A percentile compares a stretch with the other conserved stretches of the same genome.
Evolutionary conservation across 1,140 invertebrate species (phyloP).

Genomic region (honey bee (Apis mellifera)): Amel_HAv3.1 CM009945.2:6383001-6383500

Average conservation of each 20-base stretch:
- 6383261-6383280: neutral
- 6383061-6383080: too few species aligned
- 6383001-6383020: constrained; percentile 17
- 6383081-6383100: neutral
- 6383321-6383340: too few species aligned
- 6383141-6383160: neutral
- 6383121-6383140: neutral
- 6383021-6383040: constrained; percentile 2
- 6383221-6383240: too few species aligned
- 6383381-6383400: too few species aligned
- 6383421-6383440: neutral
- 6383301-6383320: too few species aligned
- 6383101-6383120: constrained; percentile 4
- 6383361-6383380: too few species aligned
- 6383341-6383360: too few species aligned
- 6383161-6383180: constrained; percentile 12
- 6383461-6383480: neutral
- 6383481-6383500: neutral
- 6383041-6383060: constrained; percentile 19
- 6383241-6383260: too few species aligned
- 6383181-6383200: constrained; percentile 45
- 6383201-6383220: constrained; percentile 12
- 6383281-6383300: too few species aligned
- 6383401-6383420: neutral
- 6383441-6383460: neutral